Evolutionary conservation across 2,113 vertebrate species (phyloP), one percentile per base, ranked within the genome.

Genomic region (Oncorhynchus keta): DNA sequence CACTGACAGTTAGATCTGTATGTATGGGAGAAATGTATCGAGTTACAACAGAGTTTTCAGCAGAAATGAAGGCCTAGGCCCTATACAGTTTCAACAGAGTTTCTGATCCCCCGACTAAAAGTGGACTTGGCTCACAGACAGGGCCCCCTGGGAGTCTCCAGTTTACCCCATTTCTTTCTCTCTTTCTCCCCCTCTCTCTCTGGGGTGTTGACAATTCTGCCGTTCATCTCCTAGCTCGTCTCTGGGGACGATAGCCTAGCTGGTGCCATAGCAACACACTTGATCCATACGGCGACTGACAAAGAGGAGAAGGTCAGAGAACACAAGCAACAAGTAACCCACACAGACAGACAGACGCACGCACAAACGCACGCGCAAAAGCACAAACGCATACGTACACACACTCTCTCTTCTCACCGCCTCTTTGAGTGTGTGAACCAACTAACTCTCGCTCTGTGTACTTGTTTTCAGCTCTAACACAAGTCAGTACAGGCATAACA

Each of bases 251-350:
- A 73, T 69, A 57, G 80, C 83, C 8, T 51, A 79, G 73, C 76
- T 11, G 88, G 83, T 76, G 26, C 78, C 81, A 86, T 79, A 85
- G 87, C 57, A 87, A 92, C 88, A 26, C 26, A 79, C 85, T 83
- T 90, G 88, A 93, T 91, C 81, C 75, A 74, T 75, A 16, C 59
- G 79, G 84, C 7, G 83, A 39, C 0, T 0, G 5, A 84, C 85
- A 91, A 90, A 88, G 83, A 85, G 72, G 49, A 78, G 83, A 83
- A 90, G 69, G 65, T 68, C 68, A 74, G 26, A 39, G 77, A 79
- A 73, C 39, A 45, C 39, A 0, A 8, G 26, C 64, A 16, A 45
- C 39, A 45, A 45, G 39, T 11, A 45, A 74, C 72, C 62, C 32
- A 55, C 45, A 61, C 74, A 59, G 49, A 20, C 72, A 45, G 32